phyloP scores from a whole-genome alignment of 2,888 invertebrate species.

The Eupelmus urozonus region DNA sequence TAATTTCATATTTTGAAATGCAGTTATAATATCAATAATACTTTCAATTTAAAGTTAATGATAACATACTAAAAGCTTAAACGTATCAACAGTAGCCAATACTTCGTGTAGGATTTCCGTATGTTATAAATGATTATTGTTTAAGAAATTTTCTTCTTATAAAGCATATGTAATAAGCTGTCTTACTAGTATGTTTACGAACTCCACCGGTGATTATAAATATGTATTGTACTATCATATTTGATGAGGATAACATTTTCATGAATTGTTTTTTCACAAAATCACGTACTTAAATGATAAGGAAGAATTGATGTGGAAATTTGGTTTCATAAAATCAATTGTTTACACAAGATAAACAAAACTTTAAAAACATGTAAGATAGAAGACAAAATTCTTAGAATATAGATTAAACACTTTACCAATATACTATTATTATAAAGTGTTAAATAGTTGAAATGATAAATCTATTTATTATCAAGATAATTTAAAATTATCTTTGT shows the following conservation, averaged over 20 bases:
- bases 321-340: too few species aligned
- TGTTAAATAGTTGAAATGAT: constrained; percentile 8
- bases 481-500: background rate
- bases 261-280: background rate
- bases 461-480: background rate
- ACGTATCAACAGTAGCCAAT: background rate
- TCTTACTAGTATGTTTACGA: background rate
- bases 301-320: too few species aligned
- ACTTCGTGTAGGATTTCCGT: background rate
- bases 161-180: background rate
- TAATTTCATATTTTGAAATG: constrained; percentile 8
- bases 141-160: background rate
- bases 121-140: constrained; percentile 1
- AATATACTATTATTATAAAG: background rate
- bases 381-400: background rate
- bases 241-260: constrained; percentile 6
- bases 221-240: constrained; percentile 5
- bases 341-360: too few species aligned
- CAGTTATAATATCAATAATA: background rate
- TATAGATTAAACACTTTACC: too few species aligned
- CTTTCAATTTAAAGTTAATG: background rate
- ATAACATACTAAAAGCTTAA: background rate
- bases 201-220: background rate
- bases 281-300: background rate
- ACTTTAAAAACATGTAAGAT: background rate